Evolutionary conservation across 2,797 vertebrate genomes (phyloP), one percentile per base, ranked within the genome.

Genomic region (Esox masquinongy): DNA sequence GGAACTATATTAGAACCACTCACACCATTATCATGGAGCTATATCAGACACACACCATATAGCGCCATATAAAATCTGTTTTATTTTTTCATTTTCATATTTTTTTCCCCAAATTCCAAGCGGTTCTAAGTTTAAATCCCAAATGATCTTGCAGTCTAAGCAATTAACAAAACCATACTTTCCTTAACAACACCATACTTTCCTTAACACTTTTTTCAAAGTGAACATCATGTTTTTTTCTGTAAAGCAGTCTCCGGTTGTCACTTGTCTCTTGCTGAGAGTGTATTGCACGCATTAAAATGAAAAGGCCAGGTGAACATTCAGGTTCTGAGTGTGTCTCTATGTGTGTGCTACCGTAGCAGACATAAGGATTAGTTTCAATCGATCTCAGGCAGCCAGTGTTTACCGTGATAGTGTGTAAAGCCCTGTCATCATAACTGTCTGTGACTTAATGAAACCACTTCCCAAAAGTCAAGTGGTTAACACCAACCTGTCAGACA

Each of bases 341-440:
- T 59, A 1, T 61, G 8, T 61, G 56, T 61, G 56, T 61, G 11
- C 56, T 61, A 24, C n/a, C 24, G 24, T 26, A 61, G 22, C 22
- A 26, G 63, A 26, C 67, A 14, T 31, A 53, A 17, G 49, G 47
- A 71, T 71, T 31, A 51, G 16, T 22, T n/a, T 24, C 5, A 39
- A 63, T 17, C 22, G 71, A 63, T 73, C 71, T 29, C 22, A 39
- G 34, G 69, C 69, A 69, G 39, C 22, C 69, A 50, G 69, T 71
- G 16, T 71, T 53, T 26, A 53, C 71, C 16, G 36, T 73, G 53
- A 73, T 61, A 61, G 51, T 61, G 50, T 73, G 53, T 39, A 61
- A 76, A 76, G 68, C 74, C 67, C 71, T 50, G 43, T 70, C 56
- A 70, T 76, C 53, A 70, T 76, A 76, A 61, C 53, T 59, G 34